These are phyloP conservation scores for Tetragonisca angustula DNA, from an alignment of 2,888 invertebrate genomes.

Conservation along the genomic window DNA sequence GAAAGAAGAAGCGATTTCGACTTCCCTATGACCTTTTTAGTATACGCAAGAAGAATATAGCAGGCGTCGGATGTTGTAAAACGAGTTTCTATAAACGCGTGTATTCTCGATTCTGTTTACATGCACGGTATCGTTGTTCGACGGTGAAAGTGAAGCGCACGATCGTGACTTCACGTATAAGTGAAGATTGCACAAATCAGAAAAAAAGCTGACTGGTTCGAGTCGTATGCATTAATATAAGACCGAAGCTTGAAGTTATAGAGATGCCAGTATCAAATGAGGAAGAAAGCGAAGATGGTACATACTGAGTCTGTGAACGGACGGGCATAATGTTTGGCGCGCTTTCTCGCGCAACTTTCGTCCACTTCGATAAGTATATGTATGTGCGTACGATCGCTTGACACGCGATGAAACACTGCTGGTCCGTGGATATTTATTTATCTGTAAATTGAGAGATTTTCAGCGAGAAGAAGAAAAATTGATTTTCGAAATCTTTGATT, in stretches of 20 bases:
- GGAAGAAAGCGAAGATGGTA: conserved; percentile 32
- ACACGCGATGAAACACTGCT: not conserved
- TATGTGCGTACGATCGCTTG: not conserved
- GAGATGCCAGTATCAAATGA: not conserved
- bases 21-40: not conserved
- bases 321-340: not conserved
- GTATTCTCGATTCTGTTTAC: not conserved
- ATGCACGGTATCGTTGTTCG: not conserved
- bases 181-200: no score
- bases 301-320: not conserved
- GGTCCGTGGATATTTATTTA: not conserved
- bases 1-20: not conserved
- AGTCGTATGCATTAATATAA: not conserved
- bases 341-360: conserved; percentile 47
- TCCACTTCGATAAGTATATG: not conserved
- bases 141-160: conserved; percentile 49
- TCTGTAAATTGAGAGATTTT: not conserved
- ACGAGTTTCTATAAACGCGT: not conserved
- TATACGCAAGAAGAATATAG: no score
- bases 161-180: not conserved
- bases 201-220: not conserved
- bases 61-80: not conserved
- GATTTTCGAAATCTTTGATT: not conserved
- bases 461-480: no score
- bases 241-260: not conserved